Conservation (phyloP, 2,113 vertebrate genomes). For the Mystacornis crossleyi region DNA sequence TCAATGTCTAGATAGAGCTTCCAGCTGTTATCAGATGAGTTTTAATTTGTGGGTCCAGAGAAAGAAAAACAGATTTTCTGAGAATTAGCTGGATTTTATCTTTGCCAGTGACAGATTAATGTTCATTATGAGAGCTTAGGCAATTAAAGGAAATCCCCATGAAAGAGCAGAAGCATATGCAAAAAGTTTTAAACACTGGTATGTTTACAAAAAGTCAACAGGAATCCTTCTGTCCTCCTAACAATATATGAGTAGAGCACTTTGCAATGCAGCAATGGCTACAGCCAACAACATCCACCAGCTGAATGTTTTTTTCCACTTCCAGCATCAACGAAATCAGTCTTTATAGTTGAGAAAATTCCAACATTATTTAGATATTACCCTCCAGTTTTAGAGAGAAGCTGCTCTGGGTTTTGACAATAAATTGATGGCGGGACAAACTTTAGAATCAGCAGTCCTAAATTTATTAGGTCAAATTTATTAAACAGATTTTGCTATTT, state of each 20-base stretch:
- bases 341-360: background rate
- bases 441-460: background rate
- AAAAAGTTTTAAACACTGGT: background rate
- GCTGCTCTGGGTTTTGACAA: background rate
- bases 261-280: background rate
- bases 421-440: background rate
- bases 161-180: background rate
- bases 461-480: background rate
- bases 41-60: background rate
- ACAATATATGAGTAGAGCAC: background rate
- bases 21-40: background rate
- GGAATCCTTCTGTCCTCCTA: background rate
- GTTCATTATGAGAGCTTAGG: slow-evolving; percentile 28
- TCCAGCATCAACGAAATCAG: background rate
- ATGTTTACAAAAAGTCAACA: background rate
- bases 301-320: background rate
- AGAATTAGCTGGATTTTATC: slow-evolving; percentile 19
- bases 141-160: background rate
- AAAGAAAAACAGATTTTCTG: slow-evolving; percentile 4
- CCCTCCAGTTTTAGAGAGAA: background rate
- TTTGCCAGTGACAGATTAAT: slow-evolving; percentile 23
- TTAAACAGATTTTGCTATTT: background rate
- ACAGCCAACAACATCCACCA: background rate
- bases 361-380: background rate
- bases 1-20: background rate